These are phyloP conservation scores for Pocillopora damicornis DNA, from an alignment of 64 coral and sea anemone species.

Conservation along the genomic window DNA sequence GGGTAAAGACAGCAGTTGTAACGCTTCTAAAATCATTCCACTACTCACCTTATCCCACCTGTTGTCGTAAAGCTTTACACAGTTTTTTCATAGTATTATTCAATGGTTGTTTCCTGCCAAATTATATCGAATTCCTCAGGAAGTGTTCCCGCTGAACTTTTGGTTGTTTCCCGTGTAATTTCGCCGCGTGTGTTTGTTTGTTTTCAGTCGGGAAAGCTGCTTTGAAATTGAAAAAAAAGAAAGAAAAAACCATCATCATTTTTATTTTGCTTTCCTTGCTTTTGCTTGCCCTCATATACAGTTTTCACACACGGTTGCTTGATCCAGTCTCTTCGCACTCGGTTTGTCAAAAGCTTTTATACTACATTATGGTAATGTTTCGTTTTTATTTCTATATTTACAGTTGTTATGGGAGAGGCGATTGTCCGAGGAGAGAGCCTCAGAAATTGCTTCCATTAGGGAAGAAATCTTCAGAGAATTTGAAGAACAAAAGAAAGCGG, in stretches of 20 bases:
- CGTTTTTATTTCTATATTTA: neutral
- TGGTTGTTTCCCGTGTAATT: neutral
- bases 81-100: too few relatives aligned
- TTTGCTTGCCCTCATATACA: too few relatives aligned
- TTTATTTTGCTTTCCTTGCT: too few relatives aligned
- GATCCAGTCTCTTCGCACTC: too few relatives aligned
- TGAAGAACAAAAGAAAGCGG: conserved; percentile 71
- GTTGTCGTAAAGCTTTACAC: neutral
- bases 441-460: conserved; percentile 50
- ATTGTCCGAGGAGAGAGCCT: conserved; percentile 22
- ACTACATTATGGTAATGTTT: neutral
- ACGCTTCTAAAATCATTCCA: neutral
- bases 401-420: conserved; percentile 62
- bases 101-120: neutral
- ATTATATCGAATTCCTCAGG: neutral
- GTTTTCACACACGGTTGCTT: too few relatives aligned
- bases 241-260: too few relatives aligned
- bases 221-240: too few relatives aligned
- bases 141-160: neutral
- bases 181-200: neutral
- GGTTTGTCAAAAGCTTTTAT: neutral
- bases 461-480: conserved; percentile 73
- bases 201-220: neutral
- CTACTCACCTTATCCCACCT: neutral
- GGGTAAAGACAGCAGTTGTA: conserved; percentile 16